Evolutionary conservation across 2,888 invertebrate genomes (phyloP), one percentile per base, ranked within the genome.

Genomic region (Ophion slaviceki): DNA sequence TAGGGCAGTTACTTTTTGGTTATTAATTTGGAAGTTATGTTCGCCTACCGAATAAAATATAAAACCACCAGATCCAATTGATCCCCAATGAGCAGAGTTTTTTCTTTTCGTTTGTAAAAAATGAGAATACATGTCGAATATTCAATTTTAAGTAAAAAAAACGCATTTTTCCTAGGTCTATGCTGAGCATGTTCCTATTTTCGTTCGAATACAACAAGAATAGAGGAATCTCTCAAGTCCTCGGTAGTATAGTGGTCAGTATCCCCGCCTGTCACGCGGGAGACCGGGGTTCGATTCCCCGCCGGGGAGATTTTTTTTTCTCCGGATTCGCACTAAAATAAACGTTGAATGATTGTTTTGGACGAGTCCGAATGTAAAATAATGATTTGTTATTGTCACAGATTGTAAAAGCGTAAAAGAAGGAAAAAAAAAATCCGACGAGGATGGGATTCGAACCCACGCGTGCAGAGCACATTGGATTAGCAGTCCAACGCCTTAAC

Each of bases 401-500:
- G 7, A 17, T 2, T 28, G 7, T 45, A 14, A 7, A 7, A 7
- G 17, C 14, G 40, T 5, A 11, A 68, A 45, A 10, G 6, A n/a
- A 5, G 6, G 20, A 11, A 68, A 68, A 68, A 67, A 68, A 68
- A 68, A 45, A 20, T 1, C 86, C 93, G 93, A 93, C 93, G 93
- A 93, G 93, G 93, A 93, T 93, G 93, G 93, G 93, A 94, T 94
- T 94, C 93, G 93, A 94, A 94, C 94, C 94, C 94, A 94, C 94
- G 94, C 94, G 94, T 94, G 94, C 94, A 94, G 94, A 93, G 94
- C 94, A 94, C 94, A 94, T 94, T 94, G 94, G 94, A 94, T 94
- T 94, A 94, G 94, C 94, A 94, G 94, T 94, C 94, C 94, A 94
- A 94, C 94, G 94, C 94, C 94, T 94, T 94, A 94, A 94, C 94